Evolutionary conservation across 2,888 invertebrate genomes (phyloP), one percentile per base, ranked within the genome.

Genomic region (Sthenelais limicola): DNA sequence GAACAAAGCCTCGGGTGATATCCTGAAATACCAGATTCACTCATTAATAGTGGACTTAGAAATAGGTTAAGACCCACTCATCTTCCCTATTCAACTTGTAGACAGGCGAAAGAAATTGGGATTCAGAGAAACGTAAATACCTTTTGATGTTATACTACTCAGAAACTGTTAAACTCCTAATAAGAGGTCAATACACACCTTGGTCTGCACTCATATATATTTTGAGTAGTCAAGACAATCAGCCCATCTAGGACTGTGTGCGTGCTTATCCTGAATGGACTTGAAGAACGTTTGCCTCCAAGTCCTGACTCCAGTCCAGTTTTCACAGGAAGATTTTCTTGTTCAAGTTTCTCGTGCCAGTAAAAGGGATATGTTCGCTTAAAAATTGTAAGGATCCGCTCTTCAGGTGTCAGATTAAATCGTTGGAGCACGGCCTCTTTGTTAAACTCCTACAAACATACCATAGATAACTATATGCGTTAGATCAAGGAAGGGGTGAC

Each of bases 151-250:
- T n/a, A n/a, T n/a, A n/a, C n/a, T n/a, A n/a, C n/a, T n/a, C n/a
- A n/a, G n/a, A n/a, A n/a, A n/a, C n/a, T 43, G 43, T 51, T 7
- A 51, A 51, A 18, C 52, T 9, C 15, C 21, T 18, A 51, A 51
- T 21, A 9, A 18, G 56, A 28, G 9, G 30, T 28, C 24, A 15
- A n/a, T n/a, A n/a, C n/a, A n/a, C n/a, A 91, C 91, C 90, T 90
- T 70, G 91, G 86, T 76, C 88, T 84, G 75, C 92, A 86, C 86
- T 90, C 91, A 85, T 92, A 92, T 67, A 92, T 89, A 78, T 90
- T 90, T 79, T 85, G 86, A 84, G 90, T 90, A 24, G 92, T 92
- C 54, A 92, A 89, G 76, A 92, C 84, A 71, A 92, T 85, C 84
- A 92, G 92, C 1, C 86, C 87, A 77, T 86, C 83, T 21, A 85